Percentiles rank a stretch among this genome's conserved stretches.
Conservation (phyloP, 2,797 vertebrate species). For the Amblyopsis hoosieri region DNA sequence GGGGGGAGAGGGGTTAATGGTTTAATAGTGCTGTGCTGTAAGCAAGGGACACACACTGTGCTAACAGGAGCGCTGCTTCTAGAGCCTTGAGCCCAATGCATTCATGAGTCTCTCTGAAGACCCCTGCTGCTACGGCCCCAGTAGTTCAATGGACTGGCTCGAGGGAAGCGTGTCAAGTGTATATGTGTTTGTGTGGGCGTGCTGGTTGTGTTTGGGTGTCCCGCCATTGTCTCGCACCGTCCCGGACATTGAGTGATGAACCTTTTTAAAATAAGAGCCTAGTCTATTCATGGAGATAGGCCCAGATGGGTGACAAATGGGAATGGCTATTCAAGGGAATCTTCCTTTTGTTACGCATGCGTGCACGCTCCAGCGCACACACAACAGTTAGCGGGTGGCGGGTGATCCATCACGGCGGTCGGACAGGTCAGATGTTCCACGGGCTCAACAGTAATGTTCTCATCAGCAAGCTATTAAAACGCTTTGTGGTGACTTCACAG, state of each 20-base stretch:
- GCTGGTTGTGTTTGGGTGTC: slow-evolving; percentile 65
- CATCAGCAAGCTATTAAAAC: slow-evolving; percentile 47
- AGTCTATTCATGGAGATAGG: slow-evolving; percentile 57
- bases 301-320: slow-evolving; percentile 74
- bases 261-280: slow-evolving; percentile 50
- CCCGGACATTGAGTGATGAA: slow-evolving; percentile 67
- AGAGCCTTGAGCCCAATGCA: slow-evolving; percentile 54
- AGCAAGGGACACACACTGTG: slow-evolving; percentile 50
- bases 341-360: slow-evolving; percentile 68
- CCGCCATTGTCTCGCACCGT: slow-evolving; percentile 31
- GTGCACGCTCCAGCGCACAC: slow-evolving; percentile 52
- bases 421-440: slow-evolving; percentile 72
- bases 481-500: slow-evolving; percentile 41
- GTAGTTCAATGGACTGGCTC: slow-evolving; percentile 61
- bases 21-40: slow-evolving; percentile 65
- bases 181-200: slow-evolving; percentile 47
- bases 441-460: slow-evolving; percentile 62
- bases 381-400: slow-evolving; percentile 47
- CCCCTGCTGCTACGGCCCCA: slow-evolving; percentile 66
- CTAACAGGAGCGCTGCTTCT: slow-evolving; percentile 45
- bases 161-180: slow-evolving; percentile 71
- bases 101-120: slow-evolving; percentile 58
- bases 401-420: slow-evolving; percentile 76
- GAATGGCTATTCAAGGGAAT: slow-evolving; percentile 70
- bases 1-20: slow-evolving; percentile 56